phyloP scores from a whole-genome alignment of 2,888 invertebrate genomes.

The Tenthredo amoena region DNA sequence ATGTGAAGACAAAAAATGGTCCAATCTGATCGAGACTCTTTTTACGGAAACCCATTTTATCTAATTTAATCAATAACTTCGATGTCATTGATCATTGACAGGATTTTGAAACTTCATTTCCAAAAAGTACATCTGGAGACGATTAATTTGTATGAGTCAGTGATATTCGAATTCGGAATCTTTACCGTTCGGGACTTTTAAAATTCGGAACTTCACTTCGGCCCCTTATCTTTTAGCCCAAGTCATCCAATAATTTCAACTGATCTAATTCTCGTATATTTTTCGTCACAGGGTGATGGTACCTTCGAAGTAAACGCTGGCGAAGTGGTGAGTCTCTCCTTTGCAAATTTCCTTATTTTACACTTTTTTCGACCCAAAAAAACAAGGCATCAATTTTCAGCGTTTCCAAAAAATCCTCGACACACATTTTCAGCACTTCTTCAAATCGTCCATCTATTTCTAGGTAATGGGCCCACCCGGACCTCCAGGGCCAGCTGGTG shows the following conservation, averaged over 20 bases:
- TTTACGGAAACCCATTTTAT: too few relatives aligned
- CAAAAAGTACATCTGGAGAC: too few relatives aligned
- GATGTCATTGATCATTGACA: too few relatives aligned
- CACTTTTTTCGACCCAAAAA: not conserved
- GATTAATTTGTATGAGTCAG: too few relatives aligned
- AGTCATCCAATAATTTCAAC: slow-evolving; percentile 30
- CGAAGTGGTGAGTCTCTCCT: slow-evolving; percentile 83
- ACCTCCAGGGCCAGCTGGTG: slow-evolving; percentile 88
- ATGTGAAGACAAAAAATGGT: too few relatives aligned
- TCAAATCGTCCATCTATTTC: slow-evolving; percentile 31
- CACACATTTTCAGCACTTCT: not conserved
- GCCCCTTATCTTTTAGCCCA: not conserved
- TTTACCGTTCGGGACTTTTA: too few relatives aligned
- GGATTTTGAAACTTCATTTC: too few relatives aligned
- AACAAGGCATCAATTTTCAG: not conserved
- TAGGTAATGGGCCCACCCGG: slow-evolving; percentile 85
- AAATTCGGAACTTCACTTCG: too few relatives aligned
- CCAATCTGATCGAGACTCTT: too few relatives aligned
- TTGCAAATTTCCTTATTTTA: not conserved
- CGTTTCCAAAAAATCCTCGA: not conserved
- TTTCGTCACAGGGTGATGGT: slow-evolving; percentile 85
- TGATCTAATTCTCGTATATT: not conserved
- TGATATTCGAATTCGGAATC: too few relatives aligned
- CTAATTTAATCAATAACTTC: too few relatives aligned
- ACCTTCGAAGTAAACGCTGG: slow-evolving; percentile 88